Evolutionary conservation across 2,888 invertebrate genomes (phyloP).

Genomic region (Teleiodes luculella): DNA sequence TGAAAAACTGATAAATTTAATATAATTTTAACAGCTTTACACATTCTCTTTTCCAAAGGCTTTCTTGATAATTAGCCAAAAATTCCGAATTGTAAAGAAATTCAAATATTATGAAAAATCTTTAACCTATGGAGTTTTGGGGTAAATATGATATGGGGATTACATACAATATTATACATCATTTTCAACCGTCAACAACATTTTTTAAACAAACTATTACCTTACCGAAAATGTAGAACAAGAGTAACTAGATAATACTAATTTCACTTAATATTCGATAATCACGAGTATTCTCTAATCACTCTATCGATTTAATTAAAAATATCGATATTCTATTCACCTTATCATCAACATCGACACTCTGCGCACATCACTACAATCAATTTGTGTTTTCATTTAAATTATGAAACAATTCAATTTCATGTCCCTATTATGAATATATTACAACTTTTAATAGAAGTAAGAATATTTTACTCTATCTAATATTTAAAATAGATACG

Average conservation of each 20-base stretch:
- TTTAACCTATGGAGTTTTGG: constrained; percentile 52
- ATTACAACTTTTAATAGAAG: constrained; percentile 20
- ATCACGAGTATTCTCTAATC: constrained; percentile 8
- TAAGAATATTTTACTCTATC: constrained; percentile 31
- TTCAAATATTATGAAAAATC: constrained; percentile 1
- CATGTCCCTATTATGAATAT: neutral
- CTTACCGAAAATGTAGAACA: neutral
- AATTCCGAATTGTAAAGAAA: constrained; percentile 36
- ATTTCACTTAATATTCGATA: neutral
- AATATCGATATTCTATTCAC: constrained; percentile 6
- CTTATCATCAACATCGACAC: constrained; percentile 22
- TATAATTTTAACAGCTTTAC: neutral
- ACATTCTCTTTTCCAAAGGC: constrained; percentile 22
- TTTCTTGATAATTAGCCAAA: constrained; percentile 50
- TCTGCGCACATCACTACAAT: constrained; percentile 21
- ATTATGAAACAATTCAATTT: no score
- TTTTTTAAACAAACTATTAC: constrained; percentile 43
- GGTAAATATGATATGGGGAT: constrained; percentile 53
- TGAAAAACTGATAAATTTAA: no score
- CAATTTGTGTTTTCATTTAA: neutral
- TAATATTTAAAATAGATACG: no score
- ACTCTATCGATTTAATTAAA: constrained; percentile 5
- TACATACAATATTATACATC: constrained; percentile 64
- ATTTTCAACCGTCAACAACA: constrained; percentile 67
- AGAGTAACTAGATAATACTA: neutral